A percentile compares a stretch with the other conserved stretches of the same genome.
phyloP scores from a whole-genome alignment of 2,113 vertebrate species.

The Channa argus region DNA sequence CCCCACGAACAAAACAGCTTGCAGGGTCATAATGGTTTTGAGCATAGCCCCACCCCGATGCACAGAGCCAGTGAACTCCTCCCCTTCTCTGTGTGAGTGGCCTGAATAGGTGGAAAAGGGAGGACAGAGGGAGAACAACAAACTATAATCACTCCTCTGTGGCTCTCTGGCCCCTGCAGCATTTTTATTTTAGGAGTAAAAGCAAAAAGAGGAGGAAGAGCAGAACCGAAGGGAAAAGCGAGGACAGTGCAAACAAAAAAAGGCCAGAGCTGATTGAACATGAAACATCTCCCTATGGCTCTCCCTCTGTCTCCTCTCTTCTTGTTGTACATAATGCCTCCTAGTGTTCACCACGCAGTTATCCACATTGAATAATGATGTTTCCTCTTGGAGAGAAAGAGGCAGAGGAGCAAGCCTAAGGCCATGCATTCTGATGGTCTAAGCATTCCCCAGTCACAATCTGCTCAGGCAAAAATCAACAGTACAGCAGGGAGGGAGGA shows the following conservation, averaged over 20 bases:
- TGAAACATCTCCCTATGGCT: slow-evolving; percentile 65
- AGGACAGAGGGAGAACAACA: slow-evolving; percentile 52
- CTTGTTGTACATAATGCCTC: slow-evolving; percentile 62
- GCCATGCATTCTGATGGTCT: slow-evolving; percentile 69
- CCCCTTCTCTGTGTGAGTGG: slow-evolving; percentile 38
- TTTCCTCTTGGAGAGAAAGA: slow-evolving; percentile 57
- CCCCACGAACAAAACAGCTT: slow-evolving; percentile 76
- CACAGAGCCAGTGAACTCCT: slow-evolving; percentile 61
- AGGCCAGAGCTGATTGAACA: slow-evolving; percentile 51
- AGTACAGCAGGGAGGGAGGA: slow-evolving; percentile 18
- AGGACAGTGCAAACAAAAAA: slow-evolving; percentile 17
- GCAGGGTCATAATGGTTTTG: slow-evolving; percentile 68
- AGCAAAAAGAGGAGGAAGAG: slow-evolving; percentile 7
- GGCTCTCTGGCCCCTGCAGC: slow-evolving; percentile 60
- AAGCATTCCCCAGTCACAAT: slow-evolving; percentile 51
- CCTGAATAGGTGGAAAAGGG: slow-evolving; percentile 42
- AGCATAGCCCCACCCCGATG: slow-evolving; percentile 57
- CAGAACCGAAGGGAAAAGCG: not conserved
- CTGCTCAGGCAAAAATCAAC: slow-evolving; percentile 55
- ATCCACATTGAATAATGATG: slow-evolving; percentile 70
- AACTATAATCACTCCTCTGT: slow-evolving; percentile 73
- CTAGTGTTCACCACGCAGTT: slow-evolving; percentile 56
- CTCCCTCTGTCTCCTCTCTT: slow-evolving; percentile 25
- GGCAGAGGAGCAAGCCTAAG: slow-evolving; percentile 55
- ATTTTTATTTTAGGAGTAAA: slow-evolving; percentile 42